These are phyloP conservation scores for Geopemphigus sp. DNA, from an alignment of 1,140 invertebrate species.

Conservation along the genomic window DNA sequence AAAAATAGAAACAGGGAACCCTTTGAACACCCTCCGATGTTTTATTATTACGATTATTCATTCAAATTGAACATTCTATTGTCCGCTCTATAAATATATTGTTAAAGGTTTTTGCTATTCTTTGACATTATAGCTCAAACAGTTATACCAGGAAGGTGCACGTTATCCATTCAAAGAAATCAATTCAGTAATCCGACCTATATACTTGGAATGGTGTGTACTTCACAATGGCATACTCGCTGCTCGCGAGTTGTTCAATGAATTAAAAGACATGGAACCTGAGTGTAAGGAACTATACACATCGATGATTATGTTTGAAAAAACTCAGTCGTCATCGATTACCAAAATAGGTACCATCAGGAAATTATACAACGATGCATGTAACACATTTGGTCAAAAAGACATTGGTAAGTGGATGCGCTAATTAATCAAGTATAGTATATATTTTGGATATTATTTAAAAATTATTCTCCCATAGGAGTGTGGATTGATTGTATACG, in stretches of 20 bases:
- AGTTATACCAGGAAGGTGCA: slow-evolving; percentile 24
- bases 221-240: slow-evolving; percentile 20
- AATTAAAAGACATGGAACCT: slow-evolving; percentile 13
- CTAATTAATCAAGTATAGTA: not conserved
- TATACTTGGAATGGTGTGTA: slow-evolving; percentile 29
- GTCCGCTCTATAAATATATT: not conserved
- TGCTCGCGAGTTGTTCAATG: slow-evolving; percentile 5
- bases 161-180: not conserved
- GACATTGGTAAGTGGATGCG: not conserved
- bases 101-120: not conserved
- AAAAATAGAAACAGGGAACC: no score
- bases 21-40: no score
- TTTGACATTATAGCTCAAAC: slow-evolving; percentile 6
- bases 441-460: not conserved
- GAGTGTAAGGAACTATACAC: slow-evolving; percentile 5
- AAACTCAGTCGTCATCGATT: not conserved
- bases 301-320: slow-evolving; percentile 15
- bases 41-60: no score
- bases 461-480: not conserved
- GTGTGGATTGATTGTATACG: slow-evolving; percentile 22
- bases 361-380: slow-evolving; percentile 31
- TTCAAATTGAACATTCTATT: not conserved
- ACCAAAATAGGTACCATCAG: slow-evolving; percentile 17
- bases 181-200: not conserved
- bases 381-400: slow-evolving; percentile 12